Evolutionary conservation across 2,797 vertebrate genomes (phyloP), one percentile per base, ranked within the genome.

Genomic region (Clarias pachynema): DNA sequence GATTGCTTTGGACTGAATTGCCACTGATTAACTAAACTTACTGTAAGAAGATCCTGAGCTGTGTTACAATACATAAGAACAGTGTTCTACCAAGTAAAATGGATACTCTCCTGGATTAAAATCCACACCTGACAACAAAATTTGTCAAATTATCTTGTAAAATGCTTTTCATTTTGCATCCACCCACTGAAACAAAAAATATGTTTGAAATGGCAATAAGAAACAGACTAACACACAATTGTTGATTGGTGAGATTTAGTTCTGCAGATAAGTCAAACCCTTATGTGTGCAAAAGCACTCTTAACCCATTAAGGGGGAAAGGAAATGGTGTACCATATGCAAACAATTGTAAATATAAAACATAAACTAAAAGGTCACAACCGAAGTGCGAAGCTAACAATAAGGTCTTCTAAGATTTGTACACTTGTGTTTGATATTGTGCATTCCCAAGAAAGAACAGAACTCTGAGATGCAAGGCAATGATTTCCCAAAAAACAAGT

Each of bases 341-440:
- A 37, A 5, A 49, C n/a, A 26, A 9, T 9, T 40, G n/a, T 53
- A 26, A 26, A 74, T 53, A 18, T 29, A 34, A 74, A 26, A 53
- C 31, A 70, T 10, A 70, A 37, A 70, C 34, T 40, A 22, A 24
- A 68, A n/a, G 8, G 12, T 68, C 31, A 26, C 26, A 57, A 73
- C n/a, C 40, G 62, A 77, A 56, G 44, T 37, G 60, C 49, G 15
- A 77, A 79, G 37, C 26, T 83, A 44, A 74, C 73, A 22, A 44
- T 59, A 9, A 73, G 16, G 6, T 73, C 40, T 49, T 73, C 24
- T 26, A 73, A 29, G 34, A 37, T 69, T 65, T 62, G 26, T 5
- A 31, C 12, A 16, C n/a, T 9, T 79, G 26, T 75, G n/a, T 78
- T 70, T 12, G 26, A 60, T 20, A 68, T n/a, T 44, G 65, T 37